phyloP scores from a whole-genome alignment of 2,888 invertebrate genomes.

The Zelleria hepariella region DNA sequence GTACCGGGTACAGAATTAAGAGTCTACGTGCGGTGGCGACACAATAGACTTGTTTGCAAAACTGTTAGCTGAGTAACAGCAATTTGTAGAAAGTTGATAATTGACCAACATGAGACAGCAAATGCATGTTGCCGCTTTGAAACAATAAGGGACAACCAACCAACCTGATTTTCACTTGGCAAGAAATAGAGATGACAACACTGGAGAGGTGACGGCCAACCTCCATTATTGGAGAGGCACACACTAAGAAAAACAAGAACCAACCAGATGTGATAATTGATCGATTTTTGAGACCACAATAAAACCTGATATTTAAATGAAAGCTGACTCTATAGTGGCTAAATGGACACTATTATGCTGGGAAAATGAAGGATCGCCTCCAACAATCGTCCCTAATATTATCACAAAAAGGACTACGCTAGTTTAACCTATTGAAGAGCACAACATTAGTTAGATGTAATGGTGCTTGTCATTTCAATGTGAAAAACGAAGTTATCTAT shows the following conservation, averaged over 20 bases:
- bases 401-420: conserved; percentile 7
- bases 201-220: no score
- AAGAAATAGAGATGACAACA: no score
- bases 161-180: no score
- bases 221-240: background rate
- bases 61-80: conserved; percentile 37
- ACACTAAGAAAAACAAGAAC: conserved; percentile 13
- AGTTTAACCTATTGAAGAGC: conserved; percentile 24
- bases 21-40: conserved; percentile 20
- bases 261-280: conserved; percentile 40
- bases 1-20: conserved; percentile 33
- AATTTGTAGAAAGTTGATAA: conserved; percentile 58
- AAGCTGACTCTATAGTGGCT: conserved; percentile 43
- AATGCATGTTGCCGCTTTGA: conserved; percentile 10
- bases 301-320: conserved; percentile 34
- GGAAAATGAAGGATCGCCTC: conserved; percentile 52
- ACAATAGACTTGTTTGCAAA: conserved; percentile 41
- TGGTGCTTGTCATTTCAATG: conserved; percentile 26
- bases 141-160: conserved; percentile 10
- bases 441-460: conserved; percentile 30
- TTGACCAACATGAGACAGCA: conserved; percentile 18
- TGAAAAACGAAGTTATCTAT: background rate
- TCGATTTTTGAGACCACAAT: conserved; percentile 32
- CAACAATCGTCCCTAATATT: conserved; percentile 43
- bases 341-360: conserved; percentile 56